Evolutionary conservation across 2,888 invertebrate species (phyloP), one percentile per base, ranked within the genome.

Genomic region (Poecilobothrus nobilitatus): DNA sequence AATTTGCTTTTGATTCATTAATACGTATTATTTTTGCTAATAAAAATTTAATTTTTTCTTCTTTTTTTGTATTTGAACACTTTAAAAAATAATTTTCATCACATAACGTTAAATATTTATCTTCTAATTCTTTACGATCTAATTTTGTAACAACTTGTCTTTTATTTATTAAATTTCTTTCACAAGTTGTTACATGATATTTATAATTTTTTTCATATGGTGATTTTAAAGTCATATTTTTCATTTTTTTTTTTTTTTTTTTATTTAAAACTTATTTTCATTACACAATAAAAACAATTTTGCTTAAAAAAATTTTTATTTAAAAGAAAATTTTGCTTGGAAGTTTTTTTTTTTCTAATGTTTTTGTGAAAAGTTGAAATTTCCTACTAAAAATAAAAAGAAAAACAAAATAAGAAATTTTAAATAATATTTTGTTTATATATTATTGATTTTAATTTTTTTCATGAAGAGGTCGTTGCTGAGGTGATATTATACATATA

Each of bases 41-140:
- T 27, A 74, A 66, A 20, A 68, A 69, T 68, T 73, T 73, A 63
- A 74, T 71, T 63, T 72, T 73, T n/a, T 74, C 73, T 34, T 71
- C 68, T 61, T 69, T 68, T 21, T 71, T 70, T 68, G 71, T 72
- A 69, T 71, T 72, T 67, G 72, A 71, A 18, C 71, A 70, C 67
- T 74, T 74, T 5, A 73, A 44, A 20, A 69, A 70, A 68, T 71
- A 72, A 68, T 73, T 72, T 65, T 74, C 73, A 70, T 74, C 74
- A 53, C 73, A 71, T 15, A 73, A 27, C 33, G 70, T 69, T 27
- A 73, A 70, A 65, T 74, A 74, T 67, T 71, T 72, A 65, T 74
- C 73, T 64, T 74, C 73, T 6, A 74, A 66, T 62, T 74, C 74
- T 22, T 70, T 71, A 15, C 74, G 64, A 41, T 71, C 67, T 18